phyloP scores from a whole-genome alignment of 2,797 vertebrate genomes.

The Clarias platycephalus region DNA sequence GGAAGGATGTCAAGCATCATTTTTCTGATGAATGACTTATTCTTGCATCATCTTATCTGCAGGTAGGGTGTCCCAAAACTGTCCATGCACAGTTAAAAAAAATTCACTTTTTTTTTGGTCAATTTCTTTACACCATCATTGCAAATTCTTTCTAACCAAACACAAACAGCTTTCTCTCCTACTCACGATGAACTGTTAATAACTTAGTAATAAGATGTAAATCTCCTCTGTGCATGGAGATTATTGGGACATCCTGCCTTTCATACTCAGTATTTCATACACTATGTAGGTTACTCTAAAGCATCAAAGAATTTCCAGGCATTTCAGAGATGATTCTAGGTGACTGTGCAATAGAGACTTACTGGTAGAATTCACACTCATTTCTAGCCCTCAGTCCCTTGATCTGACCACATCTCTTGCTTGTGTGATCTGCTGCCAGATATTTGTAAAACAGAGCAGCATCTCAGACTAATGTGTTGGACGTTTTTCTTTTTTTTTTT shows the following conservation, averaged over 20 bases:
- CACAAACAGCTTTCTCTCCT: too few relatives aligned
- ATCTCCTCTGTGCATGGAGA: too few relatives aligned
- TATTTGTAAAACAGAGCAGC: constrained; percentile 10
- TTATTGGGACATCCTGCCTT: too few relatives aligned
- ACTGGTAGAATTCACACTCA: constrained; percentile 34
- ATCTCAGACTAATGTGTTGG: neutral
- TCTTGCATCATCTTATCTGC: neutral
- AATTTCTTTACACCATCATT: too few relatives aligned
- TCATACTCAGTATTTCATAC: neutral
- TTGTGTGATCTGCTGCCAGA: neutral
- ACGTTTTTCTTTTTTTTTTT: neutral
- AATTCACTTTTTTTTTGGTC: too few relatives aligned
- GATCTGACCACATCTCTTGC: neutral
- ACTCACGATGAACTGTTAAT: too few relatives aligned
- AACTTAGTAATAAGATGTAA: too few relatives aligned
- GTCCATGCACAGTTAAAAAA: too few relatives aligned
- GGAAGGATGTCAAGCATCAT: neutral
- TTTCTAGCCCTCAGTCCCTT: constrained; percentile 19
- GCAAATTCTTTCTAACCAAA: too few relatives aligned
- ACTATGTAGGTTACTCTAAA: constrained; percentile 3
- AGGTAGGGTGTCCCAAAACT: too few relatives aligned
- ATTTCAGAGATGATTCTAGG: constrained; percentile 12
- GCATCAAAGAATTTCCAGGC: constrained; percentile 41
- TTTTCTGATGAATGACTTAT: neutral
- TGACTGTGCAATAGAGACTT: neutral